Evolutionary conservation across 2,797 vertebrate species (phyloP).

Genomic region (Sparus aurata): DNA sequence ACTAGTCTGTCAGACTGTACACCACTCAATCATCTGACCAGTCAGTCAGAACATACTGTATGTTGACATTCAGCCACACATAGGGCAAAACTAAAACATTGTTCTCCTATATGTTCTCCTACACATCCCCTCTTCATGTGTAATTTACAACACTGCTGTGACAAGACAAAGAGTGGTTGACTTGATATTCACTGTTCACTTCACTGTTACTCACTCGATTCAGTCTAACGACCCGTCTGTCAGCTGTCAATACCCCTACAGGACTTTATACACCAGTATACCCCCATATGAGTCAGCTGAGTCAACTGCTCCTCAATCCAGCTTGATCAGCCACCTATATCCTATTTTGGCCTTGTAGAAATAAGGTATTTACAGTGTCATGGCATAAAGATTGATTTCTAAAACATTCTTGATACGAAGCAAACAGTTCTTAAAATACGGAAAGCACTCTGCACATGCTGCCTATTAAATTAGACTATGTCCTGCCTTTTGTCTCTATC

Average conservation of each 20-base stretch:
- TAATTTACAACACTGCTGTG: background rate
- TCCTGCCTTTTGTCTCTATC: too few species aligned
- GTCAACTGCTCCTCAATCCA: background rate
- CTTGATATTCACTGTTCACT: constrained; percentile 14
- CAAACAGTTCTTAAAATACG: background rate
- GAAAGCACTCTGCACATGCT: background rate
- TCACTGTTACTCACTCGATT: background rate
- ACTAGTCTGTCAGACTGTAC: background rate
- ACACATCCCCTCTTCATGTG: background rate
- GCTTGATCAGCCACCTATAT: background rate
- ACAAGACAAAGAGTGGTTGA: background rate
- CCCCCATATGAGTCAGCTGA: background rate
- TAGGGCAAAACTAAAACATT: background rate
- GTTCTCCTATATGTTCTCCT: background rate
- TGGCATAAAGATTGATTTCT: background rate
- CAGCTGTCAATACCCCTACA: too few species aligned
- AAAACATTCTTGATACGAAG: background rate
- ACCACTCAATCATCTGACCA: background rate
- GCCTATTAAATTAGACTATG: background rate
- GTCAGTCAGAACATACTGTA: background rate
- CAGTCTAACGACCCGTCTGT: background rate
- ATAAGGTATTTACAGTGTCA: background rate
- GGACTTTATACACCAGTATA: background rate
- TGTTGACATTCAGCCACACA: background rate
- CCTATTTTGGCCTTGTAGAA: background rate